Base-by-base conservation (phyloP, 2,113 vertebrate species). In the Zosterops japonicus region DNA sequence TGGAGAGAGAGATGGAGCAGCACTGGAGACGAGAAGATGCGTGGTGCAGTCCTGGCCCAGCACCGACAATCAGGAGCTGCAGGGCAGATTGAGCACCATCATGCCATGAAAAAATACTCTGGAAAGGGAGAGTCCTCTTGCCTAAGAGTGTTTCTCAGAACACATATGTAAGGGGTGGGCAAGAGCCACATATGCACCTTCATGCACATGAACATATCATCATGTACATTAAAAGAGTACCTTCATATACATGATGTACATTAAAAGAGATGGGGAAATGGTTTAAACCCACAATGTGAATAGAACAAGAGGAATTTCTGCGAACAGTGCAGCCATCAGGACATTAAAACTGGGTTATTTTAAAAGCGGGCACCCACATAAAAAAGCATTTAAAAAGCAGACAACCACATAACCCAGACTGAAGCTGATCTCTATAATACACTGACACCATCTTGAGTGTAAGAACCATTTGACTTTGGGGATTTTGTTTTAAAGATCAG, bases 1-100 rank as follows among this genome's bases (percentile, higher is more conserved):
- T 44, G n/a, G 59, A 28, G 55, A 41, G 41, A 12, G 17, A 33
- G 21, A 15, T 2, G 0, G 36, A 2, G 2, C 33, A 53, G 71
- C 12, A 5, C 2, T 0, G 42, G 42, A 61, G 41, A 36, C 0
- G 0, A 33, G 19, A 4, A 1, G 23, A 20, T 1, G 1, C 0
- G 0, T 65, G 59, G 42, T 31, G 56, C 80, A 35, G 33, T 6
- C 0, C 53, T 7, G 3, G 68, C 80, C 41, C 24, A 50, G 6
- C 0, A 0, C 41, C 2, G 1, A 22, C 1, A 1, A 11, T 60
- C 0, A 0, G 29, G 57, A 83, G 13, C 64, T 0, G 0, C 25
- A 9, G 35, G 63, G 35, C 39, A 80, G 55, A 61, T 44, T 0
- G 0, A 80, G 67, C n/a, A n/a, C n/a, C 9, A 41, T 50, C 50